phyloP scores from a whole-genome alignment of 2,888 invertebrate species.

The Ichneumoninae sp. region DNA sequence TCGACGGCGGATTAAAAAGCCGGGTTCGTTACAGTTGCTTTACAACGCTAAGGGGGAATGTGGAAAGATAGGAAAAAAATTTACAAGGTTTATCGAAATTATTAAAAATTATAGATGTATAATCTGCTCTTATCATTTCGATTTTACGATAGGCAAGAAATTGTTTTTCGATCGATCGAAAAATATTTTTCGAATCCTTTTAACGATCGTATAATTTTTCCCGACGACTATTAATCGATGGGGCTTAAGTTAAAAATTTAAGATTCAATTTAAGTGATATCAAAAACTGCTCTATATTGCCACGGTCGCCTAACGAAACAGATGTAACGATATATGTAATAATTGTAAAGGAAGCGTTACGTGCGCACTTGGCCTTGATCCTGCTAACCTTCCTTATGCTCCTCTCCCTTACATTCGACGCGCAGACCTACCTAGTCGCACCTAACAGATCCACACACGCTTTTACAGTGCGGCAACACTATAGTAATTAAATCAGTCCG shows the following conservation, averaged over 20 bases:
- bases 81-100: background rate
- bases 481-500: slow-evolving; percentile 59
- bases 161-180: background rate
- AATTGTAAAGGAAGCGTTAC: slow-evolving; percentile 39
- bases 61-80: background rate
- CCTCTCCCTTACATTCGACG: slow-evolving; percentile 40
- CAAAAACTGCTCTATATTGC: background rate
- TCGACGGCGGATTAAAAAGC: slow-evolving; percentile 17
- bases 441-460: slow-evolving; percentile 34
- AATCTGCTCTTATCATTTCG: background rate
- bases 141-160: background rate
- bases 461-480: slow-evolving; percentile 21
- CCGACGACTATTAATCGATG: background rate
- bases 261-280: background rate
- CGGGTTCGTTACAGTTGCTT: background rate
- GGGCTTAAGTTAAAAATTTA: background rate
- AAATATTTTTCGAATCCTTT: background rate
- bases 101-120: background rate
- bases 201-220: background rate
- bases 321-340: background rate
- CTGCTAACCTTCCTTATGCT: slow-evolving; percentile 55
- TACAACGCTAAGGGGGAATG: background rate
- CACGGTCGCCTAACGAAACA: background rate
- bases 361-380: slow-evolving; percentile 52
- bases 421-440: background rate